A percentile compares a stretch with the other conserved stretches of the same genome.
Conservation (phyloP, 2,888 invertebrate species). For the Meta bourneti region DNA sequence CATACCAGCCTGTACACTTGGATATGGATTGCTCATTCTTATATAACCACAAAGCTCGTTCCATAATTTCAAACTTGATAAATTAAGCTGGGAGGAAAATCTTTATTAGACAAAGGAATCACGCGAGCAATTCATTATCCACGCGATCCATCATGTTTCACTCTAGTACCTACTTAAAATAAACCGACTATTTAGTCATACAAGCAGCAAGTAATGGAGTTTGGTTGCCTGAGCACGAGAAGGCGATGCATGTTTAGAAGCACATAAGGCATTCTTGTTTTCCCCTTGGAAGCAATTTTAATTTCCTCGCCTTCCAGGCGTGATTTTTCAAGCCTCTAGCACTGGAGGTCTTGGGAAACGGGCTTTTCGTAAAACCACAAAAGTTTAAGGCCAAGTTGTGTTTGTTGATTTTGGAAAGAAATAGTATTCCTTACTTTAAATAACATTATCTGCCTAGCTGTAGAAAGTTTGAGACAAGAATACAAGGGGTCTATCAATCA, state of each 20-base stretch:
- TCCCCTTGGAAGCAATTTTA: background rate
- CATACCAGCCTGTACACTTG: too few species aligned
- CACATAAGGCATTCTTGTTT: background rate
- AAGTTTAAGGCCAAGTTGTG: background rate
- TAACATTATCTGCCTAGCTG: too few species aligned
- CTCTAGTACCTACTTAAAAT: constrained; percentile 13
- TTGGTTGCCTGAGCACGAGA: background rate
- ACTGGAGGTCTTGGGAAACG: background rate
- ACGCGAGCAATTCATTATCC: constrained; percentile 38
- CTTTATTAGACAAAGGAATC: constrained; percentile 19
- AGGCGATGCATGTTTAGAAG: background rate
- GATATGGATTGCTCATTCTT: too few species aligned
- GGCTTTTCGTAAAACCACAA: background rate
- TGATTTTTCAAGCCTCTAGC: background rate
- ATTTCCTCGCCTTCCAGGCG: background rate
- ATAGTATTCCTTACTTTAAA: too few species aligned
- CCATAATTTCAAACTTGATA: background rate
- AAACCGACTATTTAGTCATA: constrained; percentile 9
- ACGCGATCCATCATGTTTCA: constrained; percentile 20
- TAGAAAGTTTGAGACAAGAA: too few species aligned
- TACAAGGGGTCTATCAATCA: too few species aligned
- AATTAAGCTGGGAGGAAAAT: constrained; percentile 15
- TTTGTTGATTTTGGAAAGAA: background rate
- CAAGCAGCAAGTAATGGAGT: background rate
- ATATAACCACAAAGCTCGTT: background rate